Conservation (phyloP, 2,113 vertebrate species). For the Clarias batrachus region DNA sequence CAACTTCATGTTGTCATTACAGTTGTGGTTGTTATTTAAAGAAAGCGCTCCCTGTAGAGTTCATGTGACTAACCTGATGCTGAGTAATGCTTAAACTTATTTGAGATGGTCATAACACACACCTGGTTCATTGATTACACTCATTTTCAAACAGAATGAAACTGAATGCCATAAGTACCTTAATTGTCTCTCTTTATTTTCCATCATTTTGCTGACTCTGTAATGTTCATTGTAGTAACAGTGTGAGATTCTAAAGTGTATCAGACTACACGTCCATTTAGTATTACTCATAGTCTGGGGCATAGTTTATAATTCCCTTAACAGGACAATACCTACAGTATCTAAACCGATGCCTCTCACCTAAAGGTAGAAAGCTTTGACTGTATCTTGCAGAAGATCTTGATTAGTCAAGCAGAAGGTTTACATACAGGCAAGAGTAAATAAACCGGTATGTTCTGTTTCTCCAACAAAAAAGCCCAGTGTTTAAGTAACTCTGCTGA, state of each 20-base stretch:
- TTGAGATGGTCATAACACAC: neutral
- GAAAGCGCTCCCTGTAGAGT: neutral
- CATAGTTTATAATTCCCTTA: neutral
- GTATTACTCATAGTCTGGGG: neutral
- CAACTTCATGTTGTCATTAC: neutral
- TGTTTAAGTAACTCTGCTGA: neutral
- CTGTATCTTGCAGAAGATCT: neutral
- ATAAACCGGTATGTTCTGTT: constrained; percentile 26
- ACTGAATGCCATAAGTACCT: neutral
- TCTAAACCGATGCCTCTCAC: neutral
- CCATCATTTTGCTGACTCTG: neutral
- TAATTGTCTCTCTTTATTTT: neutral
- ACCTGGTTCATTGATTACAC: neutral
- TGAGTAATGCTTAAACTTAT: neutral
- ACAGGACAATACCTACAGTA: neutral
- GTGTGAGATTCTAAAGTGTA: neutral
- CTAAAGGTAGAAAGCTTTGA: neutral
- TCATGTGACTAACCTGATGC: neutral
- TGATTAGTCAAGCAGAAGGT: neutral
- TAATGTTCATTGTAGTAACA: neutral
- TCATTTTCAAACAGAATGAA: neutral
- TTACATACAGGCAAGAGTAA: neutral
- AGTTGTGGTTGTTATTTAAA: neutral
- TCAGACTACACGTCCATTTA: neutral
- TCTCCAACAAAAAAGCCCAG: neutral